Percentiles rank a stretch among this genome's conserved stretches.
These are phyloP conservation scores for Crossaster papposus DNA, from an alignment of 53 echinoderm and acorn worm species.

Conservation along the genomic window DNA sequence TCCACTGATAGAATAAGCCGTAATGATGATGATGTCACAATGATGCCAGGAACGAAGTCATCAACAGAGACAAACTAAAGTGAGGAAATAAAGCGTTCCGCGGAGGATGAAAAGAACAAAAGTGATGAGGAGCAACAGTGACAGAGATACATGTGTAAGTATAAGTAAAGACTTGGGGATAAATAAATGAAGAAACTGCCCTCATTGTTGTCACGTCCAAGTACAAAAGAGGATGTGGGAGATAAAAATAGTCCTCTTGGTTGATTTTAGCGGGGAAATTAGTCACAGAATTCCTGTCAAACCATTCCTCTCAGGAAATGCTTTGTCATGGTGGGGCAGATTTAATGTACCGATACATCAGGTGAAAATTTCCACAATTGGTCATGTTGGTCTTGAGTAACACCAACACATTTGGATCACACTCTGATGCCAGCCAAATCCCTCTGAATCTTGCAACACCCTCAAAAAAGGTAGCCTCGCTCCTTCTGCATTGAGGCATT, in stretches of 20 bases:
- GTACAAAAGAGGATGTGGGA: background rate
- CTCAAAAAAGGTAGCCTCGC: background rate
- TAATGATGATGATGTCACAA: conserved; percentile 11
- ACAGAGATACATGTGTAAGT: no score
- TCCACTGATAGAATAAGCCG: background rate
- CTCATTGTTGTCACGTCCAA: background rate
- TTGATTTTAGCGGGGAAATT: background rate
- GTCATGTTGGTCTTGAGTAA: no score
- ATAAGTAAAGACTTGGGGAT: background rate
- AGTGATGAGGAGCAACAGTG: conserved; percentile 23
- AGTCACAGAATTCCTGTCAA: background rate
- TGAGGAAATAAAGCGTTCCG: background rate
- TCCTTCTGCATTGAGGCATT: background rate
- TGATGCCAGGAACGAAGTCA: background rate
- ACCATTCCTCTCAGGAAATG: background rate
- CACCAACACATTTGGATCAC: no score
- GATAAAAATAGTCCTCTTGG: background rate
- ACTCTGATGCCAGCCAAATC: background rate
- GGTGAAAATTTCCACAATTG: no score
- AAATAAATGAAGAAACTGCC: background rate
- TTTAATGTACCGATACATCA: no score
- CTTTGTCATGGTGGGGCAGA: background rate
- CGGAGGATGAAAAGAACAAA: background rate
- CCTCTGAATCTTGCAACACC: background rate
- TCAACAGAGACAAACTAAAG: background rate